Percentiles rank a stretch among this genome's conserved stretches.
These are phyloP conservation scores for Acrossocheilus wenchowensis DNA, from an alignment of 2,797 vertebrate genomes.

Conservation along the genomic window DNA sequence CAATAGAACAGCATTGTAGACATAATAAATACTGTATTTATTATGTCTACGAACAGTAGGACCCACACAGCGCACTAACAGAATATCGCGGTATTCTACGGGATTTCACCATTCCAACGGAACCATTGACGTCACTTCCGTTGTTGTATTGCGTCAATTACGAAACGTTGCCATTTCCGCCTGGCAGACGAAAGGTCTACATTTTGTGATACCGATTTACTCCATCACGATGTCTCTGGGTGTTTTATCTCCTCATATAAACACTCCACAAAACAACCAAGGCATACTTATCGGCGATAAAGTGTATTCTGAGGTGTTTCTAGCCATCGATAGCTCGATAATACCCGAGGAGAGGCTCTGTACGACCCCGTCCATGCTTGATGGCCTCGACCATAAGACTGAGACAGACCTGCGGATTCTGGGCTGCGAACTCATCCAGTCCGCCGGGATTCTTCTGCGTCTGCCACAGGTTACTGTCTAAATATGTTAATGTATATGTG, in stretches of 20 bases:
- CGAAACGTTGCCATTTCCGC: slow-evolving; percentile 47
- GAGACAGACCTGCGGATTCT: slow-evolving; percentile 85
- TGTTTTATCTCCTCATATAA: slow-evolving; percentile 63
- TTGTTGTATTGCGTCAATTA: slow-evolving; percentile 21
- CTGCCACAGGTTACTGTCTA: slow-evolving; percentile 76
- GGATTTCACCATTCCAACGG: neutral
- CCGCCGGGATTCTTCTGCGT: slow-evolving; percentile 83
- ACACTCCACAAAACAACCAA: slow-evolving; percentile 75
- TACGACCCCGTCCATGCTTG: slow-evolving; percentile 86
- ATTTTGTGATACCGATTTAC: neutral
- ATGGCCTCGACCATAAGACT: slow-evolving; percentile 81
- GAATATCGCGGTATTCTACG: slow-evolving; percentile 20
- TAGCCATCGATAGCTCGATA: slow-evolving; percentile 94
- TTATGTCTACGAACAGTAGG: neutral
- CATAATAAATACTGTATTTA: too few relatives aligned
- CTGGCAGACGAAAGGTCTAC: slow-evolving; percentile 34
- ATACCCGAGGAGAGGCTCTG: slow-evolving; percentile 93
- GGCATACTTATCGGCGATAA: slow-evolving; percentile 95
- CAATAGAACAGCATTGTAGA: neutral
- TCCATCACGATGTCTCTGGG: slow-evolving; percentile 59
- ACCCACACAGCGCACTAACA: neutral
- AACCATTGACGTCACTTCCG: slow-evolving; percentile 23
- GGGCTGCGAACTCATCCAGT: slow-evolving; percentile 86
- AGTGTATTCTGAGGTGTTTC: slow-evolving; percentile 92
- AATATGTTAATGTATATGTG: neutral